Percentiles rank a stretch among this genome's conserved stretches.
Conservation (phyloP, 2,113 vertebrate species). For the Malurus elegans region DNA sequence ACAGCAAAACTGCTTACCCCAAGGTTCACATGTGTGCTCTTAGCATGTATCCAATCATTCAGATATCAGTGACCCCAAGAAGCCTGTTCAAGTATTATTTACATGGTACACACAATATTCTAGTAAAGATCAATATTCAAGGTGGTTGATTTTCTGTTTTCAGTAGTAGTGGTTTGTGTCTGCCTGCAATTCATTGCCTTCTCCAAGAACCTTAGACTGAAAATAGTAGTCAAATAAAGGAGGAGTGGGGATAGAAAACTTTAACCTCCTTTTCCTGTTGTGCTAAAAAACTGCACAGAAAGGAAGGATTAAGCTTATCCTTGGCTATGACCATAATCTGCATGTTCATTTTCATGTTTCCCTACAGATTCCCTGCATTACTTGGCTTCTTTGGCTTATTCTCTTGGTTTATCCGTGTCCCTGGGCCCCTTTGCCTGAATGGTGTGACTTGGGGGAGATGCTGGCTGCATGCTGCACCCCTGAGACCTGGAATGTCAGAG, state of each 20-base stretch:
- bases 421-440: neutral
- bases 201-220: neutral
- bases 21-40: neutral
- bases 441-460: neutral
- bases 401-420: neutral
- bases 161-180: neutral
- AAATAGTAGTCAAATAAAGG: neutral
- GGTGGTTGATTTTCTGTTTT: neutral
- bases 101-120: neutral
- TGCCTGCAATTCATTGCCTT: neutral
- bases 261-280: neutral
- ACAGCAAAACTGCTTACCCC: neutral
- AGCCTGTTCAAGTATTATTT: neutral
- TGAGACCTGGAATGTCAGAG: neutral
- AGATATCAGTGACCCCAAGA: accelerated
- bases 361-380: neutral
- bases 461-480: neutral
- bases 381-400: neutral
- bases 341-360: neutral
- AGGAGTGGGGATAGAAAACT: neutral
- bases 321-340: neutral
- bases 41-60: neutral
- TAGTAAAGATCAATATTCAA: neutral
- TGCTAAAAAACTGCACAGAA: neutral
- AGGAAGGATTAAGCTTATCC: conserved; percentile 15